Evolutionary conservation across 2,888 invertebrate genomes (phyloP).

Genomic region (Ophion slaviceki): DNA sequence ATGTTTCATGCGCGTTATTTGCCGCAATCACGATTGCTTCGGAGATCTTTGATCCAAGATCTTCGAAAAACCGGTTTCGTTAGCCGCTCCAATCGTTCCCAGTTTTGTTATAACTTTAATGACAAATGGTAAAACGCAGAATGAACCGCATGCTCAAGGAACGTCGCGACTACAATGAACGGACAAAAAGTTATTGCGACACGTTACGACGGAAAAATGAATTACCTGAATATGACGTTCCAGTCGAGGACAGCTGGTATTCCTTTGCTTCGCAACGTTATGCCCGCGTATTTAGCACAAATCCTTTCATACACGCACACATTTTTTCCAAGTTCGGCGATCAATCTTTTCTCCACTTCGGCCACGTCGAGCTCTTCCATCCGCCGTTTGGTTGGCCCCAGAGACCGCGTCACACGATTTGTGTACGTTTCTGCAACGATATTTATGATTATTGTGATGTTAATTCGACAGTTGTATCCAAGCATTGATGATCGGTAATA

Average conservation of each 20-base stretch:
- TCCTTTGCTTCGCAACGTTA: conserved; percentile 83
- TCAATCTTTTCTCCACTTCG: conserved; percentile 92
- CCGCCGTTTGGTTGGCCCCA: conserved; percentile 71
- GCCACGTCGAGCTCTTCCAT: conserved; percentile 87
- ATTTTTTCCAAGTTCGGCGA: conserved; percentile 90
- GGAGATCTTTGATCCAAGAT: conserved; percentile 36
- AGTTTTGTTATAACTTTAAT: neutral
- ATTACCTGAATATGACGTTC: conserved; percentile 91
- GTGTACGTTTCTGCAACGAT: conserved; percentile 88
- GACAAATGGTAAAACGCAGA: neutral
- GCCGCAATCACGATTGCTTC: neutral
- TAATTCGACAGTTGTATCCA: neutral
- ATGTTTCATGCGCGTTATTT: conserved; percentile 1
- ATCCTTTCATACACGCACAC: conserved; percentile 92
- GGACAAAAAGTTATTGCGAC: neutral
- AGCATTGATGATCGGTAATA: too few species aligned
- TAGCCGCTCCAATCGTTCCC: neutral
- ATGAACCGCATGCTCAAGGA: conserved; percentile 14
- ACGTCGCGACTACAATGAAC: conserved; percentile 8
- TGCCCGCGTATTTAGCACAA: conserved; percentile 88
- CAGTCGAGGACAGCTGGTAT: conserved; percentile 87
- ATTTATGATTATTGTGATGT: neutral
- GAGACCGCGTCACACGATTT: conserved; percentile 87
- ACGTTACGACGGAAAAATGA: conserved; percentile 21
- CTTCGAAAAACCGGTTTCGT: conserved; percentile 28